phyloP scores from a whole-genome alignment of 2,797 vertebrate genomes.

The Galagoides demidoff region DNA sequence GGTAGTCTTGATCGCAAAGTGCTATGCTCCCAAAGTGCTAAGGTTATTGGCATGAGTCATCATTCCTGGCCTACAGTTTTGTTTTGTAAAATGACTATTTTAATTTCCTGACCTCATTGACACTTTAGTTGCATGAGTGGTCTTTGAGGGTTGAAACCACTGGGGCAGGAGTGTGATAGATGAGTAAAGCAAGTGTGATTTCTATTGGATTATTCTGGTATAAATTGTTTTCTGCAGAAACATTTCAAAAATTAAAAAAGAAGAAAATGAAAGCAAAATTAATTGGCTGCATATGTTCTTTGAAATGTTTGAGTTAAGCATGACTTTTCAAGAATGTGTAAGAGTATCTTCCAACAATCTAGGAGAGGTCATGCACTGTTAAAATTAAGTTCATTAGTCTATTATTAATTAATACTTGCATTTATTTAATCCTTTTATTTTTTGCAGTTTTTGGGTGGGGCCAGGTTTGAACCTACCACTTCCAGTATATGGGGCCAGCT shows the following conservation, averaged over 20 bases:
- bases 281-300: background rate
- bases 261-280: background rate
- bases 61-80: background rate
- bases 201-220: background rate
- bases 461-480: too few species aligned
- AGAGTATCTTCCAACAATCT: background rate
- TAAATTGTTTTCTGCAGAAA: constrained; percentile 26
- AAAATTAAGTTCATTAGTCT: constrained; percentile 8
- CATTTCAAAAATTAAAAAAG: background rate
- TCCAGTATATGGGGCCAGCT: too few species aligned
- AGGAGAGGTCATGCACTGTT: background rate
- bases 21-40: background rate
- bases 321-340: background rate
- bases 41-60: background rate
- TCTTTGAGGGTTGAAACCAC: background rate
- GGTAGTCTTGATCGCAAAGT: background rate
- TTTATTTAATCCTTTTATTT: background rate
- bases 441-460: too few species aligned
- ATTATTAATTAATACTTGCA: background rate
- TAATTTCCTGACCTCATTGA: background rate
- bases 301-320: background rate
- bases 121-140: background rate
- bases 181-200: background rate
- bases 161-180: background rate
- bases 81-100: background rate